These are phyloP conservation scores for Chlamydotis undulata DNA, from an alignment of 2,113 vertebrate species.

Conservation along the genomic window DNA sequence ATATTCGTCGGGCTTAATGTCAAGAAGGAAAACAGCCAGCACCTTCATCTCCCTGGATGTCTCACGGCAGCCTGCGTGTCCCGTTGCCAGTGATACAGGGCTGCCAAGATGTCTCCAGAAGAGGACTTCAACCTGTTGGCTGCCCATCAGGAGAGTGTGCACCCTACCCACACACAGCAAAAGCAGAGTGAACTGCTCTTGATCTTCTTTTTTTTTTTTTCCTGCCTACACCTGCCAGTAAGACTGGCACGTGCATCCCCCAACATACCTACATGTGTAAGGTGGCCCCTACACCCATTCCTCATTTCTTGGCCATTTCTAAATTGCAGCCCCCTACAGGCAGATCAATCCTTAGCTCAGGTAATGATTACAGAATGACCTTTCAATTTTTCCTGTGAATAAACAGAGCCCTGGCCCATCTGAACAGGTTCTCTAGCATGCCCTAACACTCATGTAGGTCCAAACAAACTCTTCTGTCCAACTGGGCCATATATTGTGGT, in stretches of 20 bases:
- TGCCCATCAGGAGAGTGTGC: neutral
- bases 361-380: neutral
- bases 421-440: neutral
- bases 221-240: neutral
- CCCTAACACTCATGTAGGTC: neutral
- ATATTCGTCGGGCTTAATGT: neutral
- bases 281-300: neutral
- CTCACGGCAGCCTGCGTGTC: neutral
- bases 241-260: accelerated
- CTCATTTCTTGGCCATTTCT: neutral
- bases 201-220: neutral
- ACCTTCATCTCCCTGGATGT: neutral
- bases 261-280: accelerated
- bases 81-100: neutral
- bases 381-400: neutral
- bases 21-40: neutral
- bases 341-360: neutral
- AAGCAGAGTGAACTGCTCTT: neutral
- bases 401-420: neutral
- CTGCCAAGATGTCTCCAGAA: neutral
- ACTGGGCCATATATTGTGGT: neutral
- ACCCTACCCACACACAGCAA: neutral
- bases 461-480: neutral
- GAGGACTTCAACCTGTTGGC: constrained; percentile 36
- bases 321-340: neutral